Evolutionary conservation across 1,140 invertebrate species (phyloP).

Genomic region (Gonioctena quinquepunctata): DNA sequence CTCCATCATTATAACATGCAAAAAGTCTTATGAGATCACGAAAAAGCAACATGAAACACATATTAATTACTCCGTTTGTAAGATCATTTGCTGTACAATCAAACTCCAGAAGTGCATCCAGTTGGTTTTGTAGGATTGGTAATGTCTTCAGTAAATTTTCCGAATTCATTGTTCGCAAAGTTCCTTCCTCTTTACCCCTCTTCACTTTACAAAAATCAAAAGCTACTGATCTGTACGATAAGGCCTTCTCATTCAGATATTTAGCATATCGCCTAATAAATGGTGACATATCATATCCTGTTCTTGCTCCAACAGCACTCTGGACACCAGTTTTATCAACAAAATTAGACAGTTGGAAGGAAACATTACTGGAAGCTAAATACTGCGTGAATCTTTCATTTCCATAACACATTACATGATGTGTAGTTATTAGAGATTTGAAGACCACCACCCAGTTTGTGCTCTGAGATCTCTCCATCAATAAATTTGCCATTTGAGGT

Average conservation of each 20-base stretch:
- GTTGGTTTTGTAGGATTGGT: conserved; percentile 92
- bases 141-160: conserved; percentile 97
- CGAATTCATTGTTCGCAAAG: conserved; percentile 94
- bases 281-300: conserved; percentile 99
- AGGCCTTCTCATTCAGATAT: conserved; percentile 98
- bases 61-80: conserved; percentile 98
- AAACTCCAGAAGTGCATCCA: conserved; percentile 96
- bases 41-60: conserved; percentile 98
- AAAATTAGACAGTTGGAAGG: conserved; percentile 97
- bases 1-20: conserved; percentile 99
- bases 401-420: conserved; percentile 99
- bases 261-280: conserved; percentile 98
- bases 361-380: conserved; percentile 98
- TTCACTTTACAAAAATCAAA: conserved; percentile 99
- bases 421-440: conserved; percentile 97
- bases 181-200: conserved; percentile 96
- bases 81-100: conserved; percentile 97
- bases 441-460: conserved; percentile 98
- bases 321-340: conserved; percentile 94
- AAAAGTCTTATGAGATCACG: conserved; percentile 97
- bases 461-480: conserved; percentile 97
- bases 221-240: conserved; percentile 96
- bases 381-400: conserved; percentile 99
- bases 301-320: conserved; percentile 61
- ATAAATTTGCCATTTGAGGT: conserved; percentile 96